Evolutionary conservation across 1,140 invertebrate species (phyloP), one percentile per base, ranked within the genome.

Genomic region (Onthophagus taurus): DNA sequence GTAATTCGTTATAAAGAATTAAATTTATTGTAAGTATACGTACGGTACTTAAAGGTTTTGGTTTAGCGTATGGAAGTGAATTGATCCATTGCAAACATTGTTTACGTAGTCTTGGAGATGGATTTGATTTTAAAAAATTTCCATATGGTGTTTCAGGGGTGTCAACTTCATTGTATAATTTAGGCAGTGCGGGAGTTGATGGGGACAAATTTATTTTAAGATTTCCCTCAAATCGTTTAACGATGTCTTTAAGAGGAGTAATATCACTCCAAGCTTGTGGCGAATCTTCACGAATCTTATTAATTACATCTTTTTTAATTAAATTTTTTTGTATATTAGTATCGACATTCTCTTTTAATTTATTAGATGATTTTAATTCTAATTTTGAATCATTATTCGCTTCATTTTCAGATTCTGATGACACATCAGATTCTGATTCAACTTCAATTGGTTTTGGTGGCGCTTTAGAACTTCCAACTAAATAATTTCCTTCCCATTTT

Each of bases 391-490:
- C n/a, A n/a, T n/a, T n/a, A n/a, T n/a, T n/a, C n/a, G n/a, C n/a
- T n/a, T n/a, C n/a, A n/a, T n/a, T n/a, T n/a, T n/a, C n/a, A n/a
- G n/a, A n/a, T n/a, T n/a, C n/a, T n/a, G n/a, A n/a, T n/a, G n/a
- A n/a, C n/a, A n/a, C n/a, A n/a, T n/a, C n/a, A n/a, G n/a, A n/a
- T n/a, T n/a, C n/a, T n/a, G n/a, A n/a, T n/a, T n/a, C n/a, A n/a
- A n/a, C n/a, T n/a, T n/a, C n/a, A n/a, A n/a, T n/a, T n/a, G n/a
- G n/a, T n/a, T n/a, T n/a, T n/a, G n/a, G n/a, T n/a, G n/a, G n/a
- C n/a, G n/a, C n/a, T 37, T 55, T 62, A n/a, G 65, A 60, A 49
- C 75, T 72, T 5, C 80, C 79, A 2, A 89, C 71, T 0, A 80
- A 56, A 60, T 73, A 81, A 0, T 63, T 55, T 1, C 57, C 59